Evolutionary conservation across 2,797 vertebrate genomes (phyloP).

Genomic region (Characodon lateralis): DNA sequence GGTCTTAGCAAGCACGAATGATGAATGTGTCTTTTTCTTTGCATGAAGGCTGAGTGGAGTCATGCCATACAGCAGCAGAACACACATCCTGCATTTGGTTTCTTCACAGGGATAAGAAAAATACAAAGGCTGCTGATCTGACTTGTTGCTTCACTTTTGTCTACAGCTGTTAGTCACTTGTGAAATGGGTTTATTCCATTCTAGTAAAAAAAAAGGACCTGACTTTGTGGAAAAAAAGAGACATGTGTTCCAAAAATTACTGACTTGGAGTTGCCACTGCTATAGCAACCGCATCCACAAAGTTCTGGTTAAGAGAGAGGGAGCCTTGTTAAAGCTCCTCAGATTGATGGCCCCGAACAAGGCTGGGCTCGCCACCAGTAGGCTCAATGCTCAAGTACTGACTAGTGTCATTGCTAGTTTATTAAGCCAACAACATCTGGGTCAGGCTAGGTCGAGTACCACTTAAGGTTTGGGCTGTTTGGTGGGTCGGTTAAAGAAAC

Average conservation of each 20-base stretch:
- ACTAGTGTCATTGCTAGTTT: conserved; percentile 52
- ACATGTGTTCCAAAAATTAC: conserved; percentile 74
- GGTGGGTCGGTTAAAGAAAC: conserved; percentile 43
- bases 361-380: conserved; percentile 46
- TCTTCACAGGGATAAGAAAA: conserved; percentile 53
- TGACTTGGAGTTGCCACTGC: conserved; percentile 65
- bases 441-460: conserved; percentile 68
- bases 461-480: conserved; percentile 48
- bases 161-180: conserved; percentile 37
- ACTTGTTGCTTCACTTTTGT: conserved; percentile 47
- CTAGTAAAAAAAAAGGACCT: conserved; percentile 41
- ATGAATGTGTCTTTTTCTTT: conserved; percentile 68
- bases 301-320: conserved; percentile 72
- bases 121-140: conserved; percentile 32
- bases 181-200: conserved; percentile 59
- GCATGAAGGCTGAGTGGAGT: conserved; percentile 64
- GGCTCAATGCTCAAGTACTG: conserved; percentile 39
- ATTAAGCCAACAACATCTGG: conserved; percentile 48
- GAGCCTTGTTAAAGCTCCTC: conserved; percentile 75
- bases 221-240: conserved; percentile 56
- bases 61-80: conserved; percentile 66
- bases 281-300: conserved; percentile 82
- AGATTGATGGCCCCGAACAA: conserved; percentile 76
- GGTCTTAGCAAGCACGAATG: conserved; percentile 64
- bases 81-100: conserved; percentile 57